Percentiles rank a stretch among this genome's conserved stretches.
These are phyloP conservation scores for Macaca nemestrina DNA, from an alignment of 2,113 vertebrate genomes.

Conservation along the genomic window DNA sequence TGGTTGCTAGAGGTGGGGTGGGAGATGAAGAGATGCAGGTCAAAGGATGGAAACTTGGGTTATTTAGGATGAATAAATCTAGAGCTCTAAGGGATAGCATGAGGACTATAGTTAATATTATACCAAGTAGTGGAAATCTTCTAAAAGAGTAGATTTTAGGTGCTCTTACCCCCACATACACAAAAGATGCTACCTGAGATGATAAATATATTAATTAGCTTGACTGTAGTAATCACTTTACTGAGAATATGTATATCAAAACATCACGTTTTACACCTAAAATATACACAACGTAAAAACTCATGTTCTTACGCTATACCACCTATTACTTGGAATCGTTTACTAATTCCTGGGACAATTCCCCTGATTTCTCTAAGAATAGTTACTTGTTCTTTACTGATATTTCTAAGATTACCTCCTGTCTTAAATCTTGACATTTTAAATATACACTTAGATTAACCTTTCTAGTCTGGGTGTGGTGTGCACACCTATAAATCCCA, in stretches of 20 bases:
- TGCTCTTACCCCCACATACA: neutral
- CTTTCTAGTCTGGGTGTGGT: neutral
- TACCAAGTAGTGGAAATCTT: neutral
- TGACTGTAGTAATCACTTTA: neutral
- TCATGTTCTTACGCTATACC: neutral
- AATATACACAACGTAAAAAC: neutral
- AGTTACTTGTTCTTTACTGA: slow-evolving; percentile 2
- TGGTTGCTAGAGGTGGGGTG: neutral
- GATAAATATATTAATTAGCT: neutral
- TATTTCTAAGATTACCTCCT: neutral
- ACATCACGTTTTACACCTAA: neutral
- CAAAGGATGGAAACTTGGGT: neutral
- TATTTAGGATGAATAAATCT: neutral
- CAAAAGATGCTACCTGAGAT: neutral
- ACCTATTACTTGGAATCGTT: neutral
- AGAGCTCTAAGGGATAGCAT: neutral
- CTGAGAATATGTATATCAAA: neutral
- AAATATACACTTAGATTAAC: slow-evolving; percentile 49
- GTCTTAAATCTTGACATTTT: slow-evolving; percentile 14
- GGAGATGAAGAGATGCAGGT: neutral
- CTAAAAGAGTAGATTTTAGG: neutral
- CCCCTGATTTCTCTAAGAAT: neutral
- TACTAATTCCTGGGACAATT: neutral
- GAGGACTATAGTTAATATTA: neutral
- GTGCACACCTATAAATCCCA: too few species aligned